Conservation (phyloP, 2,797 vertebrate species). For the Natrix natrix region DNA sequence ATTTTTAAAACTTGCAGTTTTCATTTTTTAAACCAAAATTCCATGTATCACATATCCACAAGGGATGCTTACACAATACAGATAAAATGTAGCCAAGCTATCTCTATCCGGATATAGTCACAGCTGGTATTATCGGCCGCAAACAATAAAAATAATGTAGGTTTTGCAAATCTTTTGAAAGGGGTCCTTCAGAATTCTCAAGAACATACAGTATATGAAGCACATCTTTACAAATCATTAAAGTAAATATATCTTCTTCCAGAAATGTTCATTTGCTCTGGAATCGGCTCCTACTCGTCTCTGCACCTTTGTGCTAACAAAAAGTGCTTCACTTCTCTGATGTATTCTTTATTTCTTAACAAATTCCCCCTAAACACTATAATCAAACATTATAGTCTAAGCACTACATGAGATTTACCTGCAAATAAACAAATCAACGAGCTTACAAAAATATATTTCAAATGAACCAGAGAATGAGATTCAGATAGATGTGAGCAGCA, state of each 20-base stretch:
- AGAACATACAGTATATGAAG: background rate
- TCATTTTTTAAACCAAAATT: background rate
- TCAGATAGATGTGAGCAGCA: background rate
- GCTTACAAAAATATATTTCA: background rate
- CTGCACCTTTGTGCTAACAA: background rate
- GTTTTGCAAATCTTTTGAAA: background rate
- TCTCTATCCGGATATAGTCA: background rate
- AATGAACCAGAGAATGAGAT: background rate
- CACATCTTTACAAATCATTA: background rate
- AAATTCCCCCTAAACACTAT: too few relatives aligned
- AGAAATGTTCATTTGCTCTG: background rate
- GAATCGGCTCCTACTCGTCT: background rate
- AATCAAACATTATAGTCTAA: background rate
- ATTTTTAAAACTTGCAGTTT: background rate
- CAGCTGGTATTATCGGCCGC: background rate
- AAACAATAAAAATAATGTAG: background rate
- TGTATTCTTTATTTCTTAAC: background rate
- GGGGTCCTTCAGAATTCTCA: background rate
- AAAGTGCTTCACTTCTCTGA: background rate
- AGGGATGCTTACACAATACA: background rate
- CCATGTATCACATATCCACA: background rate
- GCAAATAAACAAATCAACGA: background rate
- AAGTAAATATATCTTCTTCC: background rate
- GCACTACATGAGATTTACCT: background rate
- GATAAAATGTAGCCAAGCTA: background rate